These are phyloP conservation scores for Tipula confusa DNA, from an alignment of 2,888 invertebrate species.

Conservation along the genomic window DNA sequence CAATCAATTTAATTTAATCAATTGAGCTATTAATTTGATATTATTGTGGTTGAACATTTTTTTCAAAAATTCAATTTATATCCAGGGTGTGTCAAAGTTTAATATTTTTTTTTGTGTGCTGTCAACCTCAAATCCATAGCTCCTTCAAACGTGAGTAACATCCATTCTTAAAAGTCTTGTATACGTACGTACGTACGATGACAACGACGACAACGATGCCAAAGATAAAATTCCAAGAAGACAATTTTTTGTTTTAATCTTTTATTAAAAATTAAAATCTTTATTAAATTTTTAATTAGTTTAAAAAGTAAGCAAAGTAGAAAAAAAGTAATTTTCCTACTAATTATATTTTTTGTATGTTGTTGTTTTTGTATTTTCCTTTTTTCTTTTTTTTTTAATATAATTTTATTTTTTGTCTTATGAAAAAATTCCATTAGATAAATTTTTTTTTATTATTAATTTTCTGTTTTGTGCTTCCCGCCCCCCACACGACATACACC, in stretches of 20 bases:
- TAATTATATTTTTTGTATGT: background rate
- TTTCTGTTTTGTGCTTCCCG: background rate
- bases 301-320: slow-evolving; percentile 12
- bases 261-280: slow-evolving; percentile 25
- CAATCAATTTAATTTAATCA: slow-evolving; percentile 20
- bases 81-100: background rate
- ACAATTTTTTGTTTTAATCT: background rate
- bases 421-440: background rate
- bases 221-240: background rate
- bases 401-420: background rate
- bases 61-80: background rate
- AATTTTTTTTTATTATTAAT: slow-evolving; percentile 12
- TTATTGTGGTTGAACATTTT: background rate
- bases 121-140: background rate
- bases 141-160: background rate
- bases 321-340: slow-evolving; percentile 12
- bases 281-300: slow-evolving; percentile 25
- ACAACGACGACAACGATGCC: background rate
- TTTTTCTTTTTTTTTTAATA: slow-evolving; percentile 15
- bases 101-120: background rate
- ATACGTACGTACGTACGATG: background rate
- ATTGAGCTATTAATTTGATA: slow-evolving; percentile 25
- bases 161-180: background rate
- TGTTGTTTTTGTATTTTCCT: background rate
- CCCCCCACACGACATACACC: too few species aligned